A percentile compares a stretch with the other conserved stretches of the same genome.
Conservation (phyloP, 2,888 invertebrate species). For the Amitus sp. region DNA sequence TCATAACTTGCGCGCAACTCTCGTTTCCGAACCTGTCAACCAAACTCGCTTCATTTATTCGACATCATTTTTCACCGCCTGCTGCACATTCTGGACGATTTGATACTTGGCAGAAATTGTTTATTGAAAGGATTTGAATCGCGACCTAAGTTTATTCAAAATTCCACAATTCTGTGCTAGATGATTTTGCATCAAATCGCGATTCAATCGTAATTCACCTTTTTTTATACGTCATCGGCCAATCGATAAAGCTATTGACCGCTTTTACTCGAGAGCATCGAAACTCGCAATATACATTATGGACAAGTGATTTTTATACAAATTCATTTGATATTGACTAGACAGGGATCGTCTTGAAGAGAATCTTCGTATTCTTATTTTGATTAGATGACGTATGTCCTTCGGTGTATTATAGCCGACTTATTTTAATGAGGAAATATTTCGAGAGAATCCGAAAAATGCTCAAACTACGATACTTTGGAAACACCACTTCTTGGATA, state of each 20-base stretch:
- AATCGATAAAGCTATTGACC: too few relatives aligned
- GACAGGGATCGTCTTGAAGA: slow-evolving; percentile 57
- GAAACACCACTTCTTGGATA: too few relatives aligned
- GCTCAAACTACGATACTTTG: not conserved
- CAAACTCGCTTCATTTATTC: slow-evolving; percentile 14
- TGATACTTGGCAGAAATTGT: too few relatives aligned
- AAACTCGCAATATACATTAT: not conserved
- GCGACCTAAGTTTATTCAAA: not conserved
- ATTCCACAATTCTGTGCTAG: not conserved
- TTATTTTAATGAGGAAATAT: not conserved
- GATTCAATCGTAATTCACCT: too few relatives aligned
- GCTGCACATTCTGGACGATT: not conserved
- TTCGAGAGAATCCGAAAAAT: not conserved
- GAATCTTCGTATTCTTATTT: slow-evolving; percentile 7
- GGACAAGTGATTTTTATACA: slow-evolving; percentile 45
- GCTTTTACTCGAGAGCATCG: not conserved
- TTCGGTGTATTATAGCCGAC: not conserved
- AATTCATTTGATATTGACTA: slow-evolving; percentile 64
- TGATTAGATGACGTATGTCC: not conserved
- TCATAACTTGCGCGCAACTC: slow-evolving; percentile 17
- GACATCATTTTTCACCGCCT: slow-evolving; percentile 1
- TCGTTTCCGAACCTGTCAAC: slow-evolving; percentile 25
- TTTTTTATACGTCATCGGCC: not conserved
- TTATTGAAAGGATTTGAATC: too few relatives aligned
- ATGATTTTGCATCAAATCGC: too few relatives aligned